Conservation (phyloP, 1,140 invertebrate species). For the Caerostris darwini region DNA sequence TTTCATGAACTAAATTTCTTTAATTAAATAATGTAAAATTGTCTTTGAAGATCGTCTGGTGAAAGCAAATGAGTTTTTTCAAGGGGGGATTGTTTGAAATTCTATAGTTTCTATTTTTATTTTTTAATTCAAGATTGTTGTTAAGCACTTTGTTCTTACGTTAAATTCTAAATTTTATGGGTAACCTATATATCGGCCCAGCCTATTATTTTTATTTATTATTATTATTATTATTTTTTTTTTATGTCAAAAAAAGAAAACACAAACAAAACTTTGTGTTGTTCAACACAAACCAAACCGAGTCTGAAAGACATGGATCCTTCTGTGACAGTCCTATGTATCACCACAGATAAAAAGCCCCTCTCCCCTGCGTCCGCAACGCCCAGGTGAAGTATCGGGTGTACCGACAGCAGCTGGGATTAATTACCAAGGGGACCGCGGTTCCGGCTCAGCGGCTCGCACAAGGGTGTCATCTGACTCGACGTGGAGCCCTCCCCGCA, state of each 20-base stretch:
- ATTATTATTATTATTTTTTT: neutral
- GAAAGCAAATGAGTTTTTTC: too few species aligned
- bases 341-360: neutral
- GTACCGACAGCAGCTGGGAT: slow-evolving; percentile 41
- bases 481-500: neutral
- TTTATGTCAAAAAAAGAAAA: neutral
- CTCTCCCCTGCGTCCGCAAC: neutral
- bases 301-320: neutral
- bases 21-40: too few species aligned
- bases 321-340: neutral
- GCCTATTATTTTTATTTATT: neutral
- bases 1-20: too few species aligned
- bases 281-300: neutral
- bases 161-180: neutral
- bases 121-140: too few species aligned
- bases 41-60: too few species aligned
- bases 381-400: slow-evolving; percentile 20
- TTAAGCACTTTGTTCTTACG: too few species aligned
- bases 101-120: too few species aligned
- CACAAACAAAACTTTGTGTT: neutral
- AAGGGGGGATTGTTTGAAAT: too few species aligned
- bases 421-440: slow-evolving; percentile 49
- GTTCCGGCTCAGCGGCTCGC: slow-evolving; percentile 45
- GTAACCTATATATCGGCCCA: neutral
- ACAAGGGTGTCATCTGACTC: slow-evolving; percentile 28